Evolutionary conservation across 2,113 vertebrate species (phyloP).

Genomic region (Ginglymostoma cirratum): DNA sequence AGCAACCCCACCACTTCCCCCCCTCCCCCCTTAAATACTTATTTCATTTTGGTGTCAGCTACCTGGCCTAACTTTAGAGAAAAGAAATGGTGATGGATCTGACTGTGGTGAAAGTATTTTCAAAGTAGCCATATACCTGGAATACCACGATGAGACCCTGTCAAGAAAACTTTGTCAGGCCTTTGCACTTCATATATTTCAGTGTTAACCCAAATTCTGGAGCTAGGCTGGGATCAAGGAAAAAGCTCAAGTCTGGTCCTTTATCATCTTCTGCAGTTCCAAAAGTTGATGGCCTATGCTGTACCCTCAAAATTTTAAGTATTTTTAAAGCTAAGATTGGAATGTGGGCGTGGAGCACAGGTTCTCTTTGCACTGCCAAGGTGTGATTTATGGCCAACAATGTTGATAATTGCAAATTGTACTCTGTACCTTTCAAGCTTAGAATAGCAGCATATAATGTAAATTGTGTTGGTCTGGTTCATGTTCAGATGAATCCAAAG

Average conservation of each 20-base stretch:
- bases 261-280: neutral
- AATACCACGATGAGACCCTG: neutral
- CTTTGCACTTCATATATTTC: neutral
- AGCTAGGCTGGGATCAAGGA: neutral
- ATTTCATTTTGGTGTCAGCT: neutral
- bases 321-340: neutral
- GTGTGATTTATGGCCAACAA: neutral
- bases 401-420: neutral
- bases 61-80: neutral
- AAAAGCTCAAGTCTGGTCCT: neutral
- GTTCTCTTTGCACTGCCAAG: neutral
- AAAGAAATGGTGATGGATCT: neutral
- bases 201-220: neutral
- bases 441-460: neutral
- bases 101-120: neutral
- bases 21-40: neutral
- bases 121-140: neutral
- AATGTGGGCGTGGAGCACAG: neutral
- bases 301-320: neutral
- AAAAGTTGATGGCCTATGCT: neutral
- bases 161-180: neutral
- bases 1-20: too few relatives aligned
- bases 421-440: neutral
- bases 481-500: neutral
- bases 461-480: neutral